Base-by-base conservation (phyloP, 2,113 vertebrate genomes). In the Gnathonemus echidnorhynchus region DNA sequence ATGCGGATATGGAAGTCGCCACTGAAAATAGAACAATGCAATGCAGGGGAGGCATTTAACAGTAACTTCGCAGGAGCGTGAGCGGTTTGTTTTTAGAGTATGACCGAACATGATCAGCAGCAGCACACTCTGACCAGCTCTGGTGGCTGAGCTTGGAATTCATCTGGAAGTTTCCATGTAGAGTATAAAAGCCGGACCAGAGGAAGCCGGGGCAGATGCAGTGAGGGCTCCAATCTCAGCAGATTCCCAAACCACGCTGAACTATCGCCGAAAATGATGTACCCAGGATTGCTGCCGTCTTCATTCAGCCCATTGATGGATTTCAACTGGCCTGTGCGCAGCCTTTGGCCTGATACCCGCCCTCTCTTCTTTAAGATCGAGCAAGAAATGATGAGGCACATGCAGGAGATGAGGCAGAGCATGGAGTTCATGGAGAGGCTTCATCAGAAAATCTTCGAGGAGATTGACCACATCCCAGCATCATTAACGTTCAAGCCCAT, bases 301-400 rank as follows among this genome's bases (percentile, higher is more conserved):
- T 90, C 87, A 15, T 92, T 93, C 86, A 91, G 91, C 62, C 94
- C 95, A 9, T 87, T 95, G 87, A 35, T 94, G 94, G 96, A 96
- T 92, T 88, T 92, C 66, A 92, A 93, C 92, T 96, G 95, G 96
- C 95, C 96, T 0, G 90, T 96, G 52, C 94, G 95, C 91, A 96
- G 95, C 91, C 94, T 96, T 52, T 96, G 95, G 95, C 96, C 96
- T 0, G 95, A 96, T 89, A 94, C 94, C 1, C 92, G 93, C 58
- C 95, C 95, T 0, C 94, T 96, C 5, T 92, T 95, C 92, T 95
- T 89, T 92, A 95, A 94, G 46, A 90, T 96, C 0, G 96, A 96
- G 90, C 95, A 94, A 88, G 95, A 95, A 91, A 95, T 96, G 94
- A 88, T 95, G 31, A 95, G 92, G 8, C 95, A 96, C 93, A 91